Conservation (phyloP, 2,113 vertebrate species). For the Eclectus roratus region DNA sequence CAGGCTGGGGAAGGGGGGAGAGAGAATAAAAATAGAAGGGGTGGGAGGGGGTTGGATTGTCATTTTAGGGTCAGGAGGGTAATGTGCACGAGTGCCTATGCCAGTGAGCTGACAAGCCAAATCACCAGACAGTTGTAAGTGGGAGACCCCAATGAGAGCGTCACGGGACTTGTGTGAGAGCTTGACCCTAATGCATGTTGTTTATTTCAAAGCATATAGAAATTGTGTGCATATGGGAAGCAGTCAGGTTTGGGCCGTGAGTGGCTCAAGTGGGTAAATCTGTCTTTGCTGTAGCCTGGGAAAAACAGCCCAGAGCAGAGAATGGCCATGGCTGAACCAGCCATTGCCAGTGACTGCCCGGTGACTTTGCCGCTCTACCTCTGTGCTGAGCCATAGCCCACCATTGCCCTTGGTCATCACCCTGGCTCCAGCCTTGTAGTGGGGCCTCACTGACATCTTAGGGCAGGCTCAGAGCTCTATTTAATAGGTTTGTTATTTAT, state of each 20-base stretch:
- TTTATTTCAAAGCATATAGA: conserved; percentile 49
- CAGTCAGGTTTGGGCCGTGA: neutral
- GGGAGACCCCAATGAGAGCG: conserved; percentile 1
- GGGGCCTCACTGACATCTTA: neutral
- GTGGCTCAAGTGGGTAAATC: neutral
- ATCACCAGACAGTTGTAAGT: conserved; percentile 33
- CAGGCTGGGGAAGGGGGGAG: neutral
- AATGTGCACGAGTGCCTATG: conserved; percentile 13
- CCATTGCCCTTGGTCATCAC: neutral
- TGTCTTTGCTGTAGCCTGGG: neutral
- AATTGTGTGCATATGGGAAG: neutral
- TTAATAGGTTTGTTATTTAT: conserved; percentile 35
- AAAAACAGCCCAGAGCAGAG: neutral
- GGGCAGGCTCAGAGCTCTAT: fast-evolving
- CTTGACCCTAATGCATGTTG: neutral
- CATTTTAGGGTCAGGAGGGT: conserved; percentile 36
- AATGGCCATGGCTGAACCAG: neutral
- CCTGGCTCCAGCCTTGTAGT: neutral
- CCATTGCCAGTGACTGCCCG: neutral
- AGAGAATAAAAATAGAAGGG: neutral
- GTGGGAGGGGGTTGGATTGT: neutral
- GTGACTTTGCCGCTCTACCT: neutral
- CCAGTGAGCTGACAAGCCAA: conserved; percentile 63
- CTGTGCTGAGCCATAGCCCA: neutral
- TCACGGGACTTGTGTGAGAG: neutral